phyloP scores from a whole-genome alignment of 1,140 invertebrate genomes.

The Drosophila bipectinata region DNA sequence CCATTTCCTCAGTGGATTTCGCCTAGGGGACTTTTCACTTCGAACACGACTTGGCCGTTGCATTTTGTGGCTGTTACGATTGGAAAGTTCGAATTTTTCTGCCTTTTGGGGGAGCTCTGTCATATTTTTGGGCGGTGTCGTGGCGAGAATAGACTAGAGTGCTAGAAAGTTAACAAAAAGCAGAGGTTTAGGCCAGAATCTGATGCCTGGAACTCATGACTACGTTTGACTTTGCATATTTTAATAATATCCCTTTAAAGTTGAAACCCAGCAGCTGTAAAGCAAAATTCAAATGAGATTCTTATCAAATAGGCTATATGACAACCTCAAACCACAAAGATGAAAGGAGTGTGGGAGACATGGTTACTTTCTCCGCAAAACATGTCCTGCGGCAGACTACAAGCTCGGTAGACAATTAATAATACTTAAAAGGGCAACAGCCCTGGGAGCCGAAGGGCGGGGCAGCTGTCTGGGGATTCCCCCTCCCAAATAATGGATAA shows the following conservation, averaged over 20 bases:
- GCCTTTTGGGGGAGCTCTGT: constrained; percentile 21
- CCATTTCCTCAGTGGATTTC: constrained; percentile 7
- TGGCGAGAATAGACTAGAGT: constrained; percentile 12
- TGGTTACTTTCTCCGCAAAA: constrained; percentile 3
- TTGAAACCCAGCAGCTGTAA: constrained; percentile 28
- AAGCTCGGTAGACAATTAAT: constrained; percentile 76
- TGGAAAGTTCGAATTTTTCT: constrained; percentile 46
- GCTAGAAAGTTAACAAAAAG: constrained; percentile 27
- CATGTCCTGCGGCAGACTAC: constrained; percentile 63
- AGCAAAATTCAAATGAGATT: constrained; percentile 62
- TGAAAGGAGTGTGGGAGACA: constrained; percentile 7
- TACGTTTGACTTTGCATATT: constrained; percentile 3
- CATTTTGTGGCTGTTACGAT: constrained; percentile 20
- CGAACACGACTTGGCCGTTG: constrained; percentile 44
- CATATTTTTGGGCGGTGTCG: constrained; percentile 43
- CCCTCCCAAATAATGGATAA: constrained; percentile 51
- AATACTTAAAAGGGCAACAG: constrained; percentile 73
- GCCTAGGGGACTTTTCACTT: constrained; percentile 25
- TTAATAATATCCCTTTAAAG: constrained; percentile 12
- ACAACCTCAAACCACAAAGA: constrained; percentile 37
- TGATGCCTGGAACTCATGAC: not conserved
- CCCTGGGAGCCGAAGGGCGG: constrained; percentile 1
- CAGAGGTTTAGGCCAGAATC: not conserved
- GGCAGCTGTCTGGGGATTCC: constrained; percentile 2
- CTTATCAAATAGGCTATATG: constrained; percentile 44